Percentiles rank a stretch among this genome's conserved stretches.
These are phyloP conservation scores for Zygaena filipendulae DNA, from an alignment of 2,888 invertebrate species.

Conservation along the genomic window DNA sequence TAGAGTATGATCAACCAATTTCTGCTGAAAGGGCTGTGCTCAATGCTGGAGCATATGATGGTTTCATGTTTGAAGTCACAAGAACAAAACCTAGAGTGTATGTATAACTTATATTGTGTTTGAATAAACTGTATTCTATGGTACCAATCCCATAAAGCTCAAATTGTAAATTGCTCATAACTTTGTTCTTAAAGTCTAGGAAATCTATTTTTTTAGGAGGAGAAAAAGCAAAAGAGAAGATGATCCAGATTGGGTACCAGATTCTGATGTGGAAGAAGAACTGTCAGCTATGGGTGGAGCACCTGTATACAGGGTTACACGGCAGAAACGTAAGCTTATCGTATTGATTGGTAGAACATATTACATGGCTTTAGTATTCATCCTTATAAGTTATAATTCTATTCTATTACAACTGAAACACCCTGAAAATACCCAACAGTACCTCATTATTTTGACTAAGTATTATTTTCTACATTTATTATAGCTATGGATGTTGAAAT, in stretches of 20 bases:
- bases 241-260: conserved; percentile 68
- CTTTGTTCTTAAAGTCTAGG: no score
- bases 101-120: no score
- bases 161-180: no score
- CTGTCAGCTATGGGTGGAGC: conserved; percentile 73
- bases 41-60: conserved; percentile 71
- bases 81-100: conserved; percentile 60
- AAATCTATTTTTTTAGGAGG: conserved; percentile 23
- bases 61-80: conserved; percentile 69
- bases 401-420: no score
- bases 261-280: conserved; percentile 77
- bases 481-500: no score
- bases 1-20: conserved; percentile 74
- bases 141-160: no score
- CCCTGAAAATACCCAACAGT: no score
- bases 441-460: no score
- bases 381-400: no score
- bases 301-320: conserved; percentile 32
- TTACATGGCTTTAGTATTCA: not conserved
- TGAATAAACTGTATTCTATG: no score
- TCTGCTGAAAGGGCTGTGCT: conserved; percentile 69
- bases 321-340: conserved; percentile 42
- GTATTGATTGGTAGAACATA: no score
- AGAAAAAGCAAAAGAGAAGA: conserved; percentile 48
- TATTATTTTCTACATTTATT: no score